Evolutionary conservation across 1,140 invertebrate species (phyloP), one percentile per base, ranked within the genome.

Genomic region (Drosophila miranda): DNA sequence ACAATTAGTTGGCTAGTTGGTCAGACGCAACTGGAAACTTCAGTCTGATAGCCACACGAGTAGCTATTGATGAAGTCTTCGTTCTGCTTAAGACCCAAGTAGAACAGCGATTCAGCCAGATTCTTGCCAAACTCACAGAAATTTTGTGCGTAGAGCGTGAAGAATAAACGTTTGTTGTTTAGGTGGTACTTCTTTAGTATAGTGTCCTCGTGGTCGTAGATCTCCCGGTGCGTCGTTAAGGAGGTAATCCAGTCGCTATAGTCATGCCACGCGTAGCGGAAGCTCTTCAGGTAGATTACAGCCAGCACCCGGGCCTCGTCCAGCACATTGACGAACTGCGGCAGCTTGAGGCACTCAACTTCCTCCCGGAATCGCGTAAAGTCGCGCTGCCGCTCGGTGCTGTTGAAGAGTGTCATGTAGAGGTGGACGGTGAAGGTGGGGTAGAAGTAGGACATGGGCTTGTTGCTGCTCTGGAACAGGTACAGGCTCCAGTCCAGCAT

Each of bases 61-160:
- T 89, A 90, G 13, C 57, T 77, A n/a, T 81, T 60, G 8, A 62
- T 59, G 11, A 90, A 90, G 45, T 90, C 89, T 0, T 26, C 38
- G 28, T 81, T 90, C 42, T 90, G 75, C 41, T 89, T 84, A 19
- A 90, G 73, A 1, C 89, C 89, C 48, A 90, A 43, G 42, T 75
- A 90, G 54, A 90, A 90, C 2, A 90, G 79, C 43, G 75, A 63
- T 38, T 90, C 86, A 0, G 89, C 84, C 42, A 90, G 49, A 13
- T 90, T 86, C 53, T 87, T 87, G 16, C 89, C 89, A 44, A 90
- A 90, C 23, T 90, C 89, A 28, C 89, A 90, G 44, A 90, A 90
- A 42, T 90, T 90, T 42, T 90, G 89, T 0, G 84, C 89, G 34
- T 81, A 90, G 0, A 90, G 67, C 0, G 86, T 90, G 23, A 90